phyloP scores from a whole-genome alignment of 2,113 vertebrate genomes.

The Silurus meridionalis region DNA sequence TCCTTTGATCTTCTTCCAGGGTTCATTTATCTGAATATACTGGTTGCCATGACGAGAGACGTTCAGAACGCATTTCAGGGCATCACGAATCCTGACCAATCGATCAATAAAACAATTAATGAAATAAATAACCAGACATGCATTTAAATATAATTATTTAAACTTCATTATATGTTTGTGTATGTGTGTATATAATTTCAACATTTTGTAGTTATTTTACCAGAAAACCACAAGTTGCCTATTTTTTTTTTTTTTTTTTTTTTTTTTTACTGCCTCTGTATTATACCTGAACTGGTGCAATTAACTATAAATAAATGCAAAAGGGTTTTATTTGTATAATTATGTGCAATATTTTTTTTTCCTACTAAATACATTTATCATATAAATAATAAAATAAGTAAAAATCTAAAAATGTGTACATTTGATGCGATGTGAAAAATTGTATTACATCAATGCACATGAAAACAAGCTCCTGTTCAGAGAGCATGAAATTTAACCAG shows the following conservation, averaged over 20 bases:
- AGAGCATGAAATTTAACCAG: neutral
- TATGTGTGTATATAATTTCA: neutral
- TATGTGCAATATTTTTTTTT: neutral
- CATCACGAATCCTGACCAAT: constrained; percentile 84
- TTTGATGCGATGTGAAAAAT: neutral
- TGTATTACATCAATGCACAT: neutral
- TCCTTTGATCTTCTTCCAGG: constrained; percentile 94
- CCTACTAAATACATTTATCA: neutral
- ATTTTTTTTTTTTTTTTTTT: too few relatives aligned
- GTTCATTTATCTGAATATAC: constrained; percentile 94
- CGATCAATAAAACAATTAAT: neutral
- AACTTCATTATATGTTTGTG: neutral
- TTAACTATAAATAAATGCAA: neutral
- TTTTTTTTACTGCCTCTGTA: neutral
- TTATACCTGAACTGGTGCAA: neutral
- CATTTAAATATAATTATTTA: neutral
- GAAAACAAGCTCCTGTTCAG: neutral
- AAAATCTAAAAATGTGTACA: neutral
- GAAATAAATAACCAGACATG: neutral
- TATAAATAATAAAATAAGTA: neutral
- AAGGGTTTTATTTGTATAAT: neutral
- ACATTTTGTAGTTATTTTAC: neutral
- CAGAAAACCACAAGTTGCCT: neutral
- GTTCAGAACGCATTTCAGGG: constrained; percentile 86
- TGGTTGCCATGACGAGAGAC: constrained; percentile 95